Evolutionary conservation across 23 tunicate genomes (phyloP).

Genomic region (Aplidium turbinatum): DNA sequence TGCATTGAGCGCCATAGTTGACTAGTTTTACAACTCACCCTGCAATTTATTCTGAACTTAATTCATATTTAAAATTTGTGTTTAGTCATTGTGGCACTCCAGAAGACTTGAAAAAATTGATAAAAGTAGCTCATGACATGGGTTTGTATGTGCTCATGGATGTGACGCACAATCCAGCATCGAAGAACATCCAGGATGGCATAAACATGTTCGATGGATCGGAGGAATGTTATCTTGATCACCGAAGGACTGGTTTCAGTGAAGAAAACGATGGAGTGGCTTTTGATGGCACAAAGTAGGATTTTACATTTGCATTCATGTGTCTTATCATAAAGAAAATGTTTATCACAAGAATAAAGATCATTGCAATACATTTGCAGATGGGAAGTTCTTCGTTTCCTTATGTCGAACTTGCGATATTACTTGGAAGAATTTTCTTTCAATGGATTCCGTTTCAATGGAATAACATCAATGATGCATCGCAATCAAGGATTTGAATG

Average conservation of each 20-base stretch:
- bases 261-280: no score
- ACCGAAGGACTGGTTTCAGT: conserved; percentile 33
- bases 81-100: conserved; percentile 82
- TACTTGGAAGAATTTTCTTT: conserved; percentile 74
- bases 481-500: conserved; percentile 60
- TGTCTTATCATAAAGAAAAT: no score
- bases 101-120: conserved; percentile 72
- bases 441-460: conserved; percentile 91
- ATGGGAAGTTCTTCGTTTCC: conserved; percentile 86
- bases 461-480: conserved; percentile 77
- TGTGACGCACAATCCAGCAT: conserved; percentile 85
- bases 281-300: conserved; percentile 43
- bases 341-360: no score
- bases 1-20: no score
- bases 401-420: conserved; percentile 69
- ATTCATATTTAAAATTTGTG: not conserved
- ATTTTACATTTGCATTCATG: no score
- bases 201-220: conserved; percentile 81
- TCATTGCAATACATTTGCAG: no score
- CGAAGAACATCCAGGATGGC: conserved; percentile 58
- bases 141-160: conserved; percentile 80
- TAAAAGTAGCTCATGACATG: conserved; percentile 75
- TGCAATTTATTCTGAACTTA: no score
- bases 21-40: no score
- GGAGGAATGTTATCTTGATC: conserved; percentile 44